Base-by-base conservation (phyloP, 35 echinoderm and acorn worm genomes). In the Stichopus chloronotus region DNA sequence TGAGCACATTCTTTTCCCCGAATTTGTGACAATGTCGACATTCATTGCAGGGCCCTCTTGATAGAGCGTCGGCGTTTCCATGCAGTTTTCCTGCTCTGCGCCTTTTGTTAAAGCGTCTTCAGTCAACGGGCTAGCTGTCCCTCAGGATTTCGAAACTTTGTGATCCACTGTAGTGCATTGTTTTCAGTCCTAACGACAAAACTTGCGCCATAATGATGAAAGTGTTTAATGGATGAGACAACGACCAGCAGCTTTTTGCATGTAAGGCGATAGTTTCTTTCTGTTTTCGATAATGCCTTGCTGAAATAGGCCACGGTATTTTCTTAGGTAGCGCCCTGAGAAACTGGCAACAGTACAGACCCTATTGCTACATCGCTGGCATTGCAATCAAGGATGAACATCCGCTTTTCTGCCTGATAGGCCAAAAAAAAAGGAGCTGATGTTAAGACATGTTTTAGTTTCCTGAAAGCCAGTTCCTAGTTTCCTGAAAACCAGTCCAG, bases 221-320 rank as follows among this genome's bases (percentile, higher is more conserved):
- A 95, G 16, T 95, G 94, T 24, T 95, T 96, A 21, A 91, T 56
- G 13, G 92, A 90, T 16, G 72, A 21, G 21, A 96, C 94, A 57
- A 84, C 57, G 9, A 57, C 57, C 20, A 87, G 59, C 2, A 93
- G 88, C 86, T 97, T 94, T 72, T 92, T 97, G 6, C 96, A 25
- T 17, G 96, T 97, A 2, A 95, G 91, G 52, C 96, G 93, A 78
- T 97, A 95, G 9, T 78, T 78, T 5, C 92, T 53, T 56, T 97
- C 90, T 9, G 96, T 24, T 63, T 93, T 95, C 24, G 69, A 92
- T 3, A 97, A 68, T 5, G 91, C 69, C 56, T 68, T 81, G 78
- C 93, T 96, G 55, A 76, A 93, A 25, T 90, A 95, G 19, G 91
- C 92, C 5, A 95, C 56, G 12, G 93, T 6, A 63, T 63, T 53